These are phyloP conservation scores for Pangasius krempfi DNA, from an alignment of 2,797 vertebrate genomes.

Conservation along the genomic window DNA sequence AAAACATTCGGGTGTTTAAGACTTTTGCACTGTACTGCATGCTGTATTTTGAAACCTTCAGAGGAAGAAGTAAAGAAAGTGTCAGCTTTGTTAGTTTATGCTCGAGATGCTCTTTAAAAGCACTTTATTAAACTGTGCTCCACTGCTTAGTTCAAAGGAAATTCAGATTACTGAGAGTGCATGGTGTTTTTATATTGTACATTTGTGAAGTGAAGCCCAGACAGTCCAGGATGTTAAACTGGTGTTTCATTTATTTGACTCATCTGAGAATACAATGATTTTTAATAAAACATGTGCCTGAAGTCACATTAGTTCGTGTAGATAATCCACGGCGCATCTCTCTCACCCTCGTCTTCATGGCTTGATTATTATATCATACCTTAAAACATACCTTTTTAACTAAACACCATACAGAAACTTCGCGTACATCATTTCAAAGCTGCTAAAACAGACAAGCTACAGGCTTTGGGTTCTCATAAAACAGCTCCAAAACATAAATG, in stretches of 20 bases:
- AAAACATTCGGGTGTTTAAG: too few species aligned
- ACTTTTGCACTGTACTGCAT: neutral
- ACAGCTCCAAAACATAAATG: slow-evolving; percentile 56
- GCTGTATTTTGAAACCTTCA: neutral
- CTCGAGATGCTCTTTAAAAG: neutral
- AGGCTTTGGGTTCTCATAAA: slow-evolving; percentile 37
- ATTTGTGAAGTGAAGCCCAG: neutral
- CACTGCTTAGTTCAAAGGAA: neutral
- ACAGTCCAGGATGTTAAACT: neutral
- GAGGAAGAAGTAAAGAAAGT: too few species aligned
- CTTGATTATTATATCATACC: neutral
- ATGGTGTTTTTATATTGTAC: too few species aligned
- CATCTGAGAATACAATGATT: slow-evolving; percentile 66
- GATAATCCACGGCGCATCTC: neutral
- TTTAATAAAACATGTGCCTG: slow-evolving; percentile 4
- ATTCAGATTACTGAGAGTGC: neutral
- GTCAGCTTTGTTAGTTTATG: neutral
- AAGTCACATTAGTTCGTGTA: neutral
- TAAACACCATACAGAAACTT: slow-evolving; percentile 19
- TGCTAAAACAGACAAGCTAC: slow-evolving; percentile 6
- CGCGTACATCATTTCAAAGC: slow-evolving; percentile 38
- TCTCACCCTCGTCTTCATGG: slow-evolving; percentile 10
- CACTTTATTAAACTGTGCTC: neutral
- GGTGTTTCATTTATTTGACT: neutral
- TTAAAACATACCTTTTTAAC: slow-evolving; percentile 17